Percentiles rank a stretch among this genome's conserved stretches.
Conservation (phyloP, 2,888 invertebrate genomes). For the Eupsilia transversa region DNA sequence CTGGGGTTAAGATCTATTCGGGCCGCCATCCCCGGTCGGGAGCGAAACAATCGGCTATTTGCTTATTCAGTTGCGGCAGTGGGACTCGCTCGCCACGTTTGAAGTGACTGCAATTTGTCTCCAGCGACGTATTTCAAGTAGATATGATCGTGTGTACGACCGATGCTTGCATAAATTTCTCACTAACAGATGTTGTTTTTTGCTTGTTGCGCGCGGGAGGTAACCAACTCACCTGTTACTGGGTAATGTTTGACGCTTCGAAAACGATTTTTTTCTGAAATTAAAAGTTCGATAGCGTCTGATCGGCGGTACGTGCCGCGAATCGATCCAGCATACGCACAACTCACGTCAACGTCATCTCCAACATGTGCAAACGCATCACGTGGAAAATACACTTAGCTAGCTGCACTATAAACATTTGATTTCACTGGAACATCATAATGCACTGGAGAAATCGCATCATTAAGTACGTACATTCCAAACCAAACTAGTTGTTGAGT, state of each 20-base stretch:
- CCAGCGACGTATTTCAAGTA: conserved; percentile 85
- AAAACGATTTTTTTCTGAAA: conserved; percentile 82
- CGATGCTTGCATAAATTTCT: conserved; percentile 85
- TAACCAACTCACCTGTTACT: conserved; percentile 86
- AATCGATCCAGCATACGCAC: conserved; percentile 68
- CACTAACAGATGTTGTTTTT: conserved; percentile 86
- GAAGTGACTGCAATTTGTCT: conserved; percentile 89
- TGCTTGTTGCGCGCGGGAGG: conserved; percentile 81
- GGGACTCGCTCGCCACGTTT: conserved; percentile 84
- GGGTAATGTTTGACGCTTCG: conserved; percentile 80
- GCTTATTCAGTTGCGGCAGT: conserved; percentile 80
- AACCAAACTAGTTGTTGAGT: conserved; percentile 57
- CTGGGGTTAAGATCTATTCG: conserved; percentile 76
- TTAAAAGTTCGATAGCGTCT: conserved; percentile 86
- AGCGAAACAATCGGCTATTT: conserved; percentile 83
- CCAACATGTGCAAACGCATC: conserved; percentile 38
- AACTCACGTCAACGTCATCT: conserved; percentile 53
- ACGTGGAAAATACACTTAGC: conserved; percentile 32
- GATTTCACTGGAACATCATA: conserved; percentile 47
- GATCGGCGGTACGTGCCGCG: conserved; percentile 78
- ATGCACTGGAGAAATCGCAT: conserved; percentile 50
- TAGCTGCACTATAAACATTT: conserved; percentile 36
- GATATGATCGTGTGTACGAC: conserved; percentile 88
- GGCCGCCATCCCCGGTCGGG: conserved; percentile 66
- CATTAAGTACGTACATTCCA: conserved; percentile 51